Base-by-base conservation (phyloP, 2,113 vertebrate species). In the Saccopteryx bilineata region DNA sequence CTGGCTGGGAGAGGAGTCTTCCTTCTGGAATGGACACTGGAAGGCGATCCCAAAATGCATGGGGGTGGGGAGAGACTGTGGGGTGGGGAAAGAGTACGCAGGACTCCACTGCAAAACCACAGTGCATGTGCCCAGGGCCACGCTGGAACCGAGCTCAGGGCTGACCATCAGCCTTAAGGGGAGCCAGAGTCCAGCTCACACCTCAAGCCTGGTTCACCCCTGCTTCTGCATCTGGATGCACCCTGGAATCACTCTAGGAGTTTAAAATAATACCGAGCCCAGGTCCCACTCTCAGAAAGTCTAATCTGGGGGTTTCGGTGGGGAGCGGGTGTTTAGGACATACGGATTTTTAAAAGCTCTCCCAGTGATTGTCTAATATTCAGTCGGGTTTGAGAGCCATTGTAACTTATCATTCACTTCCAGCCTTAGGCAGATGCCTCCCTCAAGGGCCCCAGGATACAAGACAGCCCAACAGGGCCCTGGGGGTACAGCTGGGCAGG, bases 291-390 rank as follows among this genome's bases (percentile, higher is more conserved):
- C 76, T 58, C 79, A 83, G 58, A 95, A 75, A 87, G 19, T 31
- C 46, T 68, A 19, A 82, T 71, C n/a, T 39, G 24, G 9, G 23
- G 26, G 39, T n/a, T 61, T 74, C 13, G 65, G n/a, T 14, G 7
- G 13, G 28, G 1, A 17, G 0, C 1, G 9, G 14, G 9, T 75
- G 7, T 33, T 9, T 17, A 50, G 5, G 7, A 10, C 79, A 79
- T 26, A 15, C 24, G 60, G 39, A 48, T 69, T 74, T 54, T 91
- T 87, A 66, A 24, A 84, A 94, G 69, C 48, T 93, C n/a, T 74
- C 39, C 10, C 18, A 7, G 24, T 56, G 46, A 58, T 69, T 58
- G 7, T 24, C 48, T 81, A 63, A 13, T 54, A 65, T 48, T n/a
- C 21, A 66, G 4, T 33, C 63, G 28, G 48, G 4, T n/a, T 18